Percentiles rank a stretch among this genome's conserved stretches.
phyloP scores from a whole-genome alignment of 2,888 invertebrate genomes.

The Eupsilia transversa region DNA sequence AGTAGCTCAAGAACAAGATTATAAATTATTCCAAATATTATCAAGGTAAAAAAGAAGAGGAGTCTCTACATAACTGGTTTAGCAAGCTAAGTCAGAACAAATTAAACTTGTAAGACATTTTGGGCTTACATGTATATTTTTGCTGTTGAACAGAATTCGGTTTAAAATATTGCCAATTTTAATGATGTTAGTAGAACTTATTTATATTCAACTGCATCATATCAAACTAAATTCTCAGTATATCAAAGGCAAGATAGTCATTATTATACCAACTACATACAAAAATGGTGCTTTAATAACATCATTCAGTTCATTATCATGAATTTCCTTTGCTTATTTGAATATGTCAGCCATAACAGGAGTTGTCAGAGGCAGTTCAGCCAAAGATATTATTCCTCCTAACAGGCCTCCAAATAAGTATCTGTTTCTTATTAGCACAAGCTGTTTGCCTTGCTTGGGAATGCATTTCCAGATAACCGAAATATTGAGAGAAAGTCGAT shows the following conservation, averaged over 20 bases:
- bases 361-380: slow-evolving; percentile 53
- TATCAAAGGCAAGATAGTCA: neutral
- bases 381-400: slow-evolving; percentile 62
- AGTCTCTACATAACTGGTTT: slow-evolving; percentile 37
- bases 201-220: neutral
- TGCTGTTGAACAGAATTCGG: neutral
- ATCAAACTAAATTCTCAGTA: neutral
- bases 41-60: slow-evolving; percentile 11
- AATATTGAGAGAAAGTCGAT: slow-evolving; percentile 56
- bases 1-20: neutral
- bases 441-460: slow-evolving; percentile 67
- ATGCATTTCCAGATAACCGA: slow-evolving; percentile 40
- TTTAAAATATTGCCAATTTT: neutral
- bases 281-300: slow-evolving; percentile 43
- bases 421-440: slow-evolving; percentile 57
- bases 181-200: neutral
- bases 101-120: neutral
- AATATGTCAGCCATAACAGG: slow-evolving; percentile 60
- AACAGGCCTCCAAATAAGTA: slow-evolving; percentile 66
- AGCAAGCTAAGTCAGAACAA: neutral
- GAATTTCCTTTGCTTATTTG: slow-evolving; percentile 56
- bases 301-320: slow-evolving; percentile 52
- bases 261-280: slow-evolving; percentile 8
- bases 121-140: neutral
- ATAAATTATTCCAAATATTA: slow-evolving; percentile 14